Evolutionary conservation across 1,140 invertebrate genomes (phyloP).

Genomic region (Eumaeus atala): DNA sequence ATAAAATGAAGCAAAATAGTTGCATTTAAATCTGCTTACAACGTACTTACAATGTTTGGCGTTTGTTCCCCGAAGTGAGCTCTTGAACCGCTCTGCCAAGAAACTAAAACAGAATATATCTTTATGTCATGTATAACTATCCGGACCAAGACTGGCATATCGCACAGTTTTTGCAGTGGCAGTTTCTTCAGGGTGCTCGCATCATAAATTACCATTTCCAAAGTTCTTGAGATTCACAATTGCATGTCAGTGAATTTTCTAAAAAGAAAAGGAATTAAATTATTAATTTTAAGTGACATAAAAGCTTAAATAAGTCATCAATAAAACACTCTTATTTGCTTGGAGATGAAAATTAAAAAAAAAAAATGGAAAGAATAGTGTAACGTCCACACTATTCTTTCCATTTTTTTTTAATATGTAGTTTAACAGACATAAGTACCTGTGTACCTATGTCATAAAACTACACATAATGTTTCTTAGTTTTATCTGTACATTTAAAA

Average conservation of each 20-base stretch:
- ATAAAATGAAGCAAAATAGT: conserved; percentile 11
- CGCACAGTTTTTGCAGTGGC: conserved; percentile 87
- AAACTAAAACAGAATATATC: conserved; percentile 89
- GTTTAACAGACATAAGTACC: too few species aligned
- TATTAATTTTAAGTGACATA: conserved; percentile 1
- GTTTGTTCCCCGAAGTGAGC: conserved; percentile 85
- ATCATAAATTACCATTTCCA: conserved; percentile 88
- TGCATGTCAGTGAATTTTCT: conserved; percentile 90
- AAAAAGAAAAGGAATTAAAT: conserved; percentile 39
- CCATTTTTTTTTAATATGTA: too few species aligned
- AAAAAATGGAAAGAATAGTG: too few species aligned
- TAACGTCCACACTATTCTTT: too few species aligned
- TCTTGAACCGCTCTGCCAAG: conserved; percentile 89
- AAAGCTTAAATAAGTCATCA: too few species aligned
- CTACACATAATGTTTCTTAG: too few species aligned
- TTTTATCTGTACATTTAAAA: too few species aligned
- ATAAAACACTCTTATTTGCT: too few species aligned
- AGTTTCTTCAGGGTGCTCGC: conserved; percentile 86
- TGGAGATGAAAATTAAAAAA: too few species aligned
- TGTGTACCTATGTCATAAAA: too few species aligned
- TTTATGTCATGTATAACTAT: conserved; percentile 91
- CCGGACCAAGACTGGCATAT: conserved; percentile 85
- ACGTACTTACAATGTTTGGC: conserved; percentile 51
- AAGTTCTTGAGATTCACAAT: conserved; percentile 87
- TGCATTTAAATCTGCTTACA: conserved; percentile 12